These are phyloP conservation scores for Theocolax elegans DNA, from an alignment of 1,140 invertebrate genomes.

Conservation along the genomic window DNA sequence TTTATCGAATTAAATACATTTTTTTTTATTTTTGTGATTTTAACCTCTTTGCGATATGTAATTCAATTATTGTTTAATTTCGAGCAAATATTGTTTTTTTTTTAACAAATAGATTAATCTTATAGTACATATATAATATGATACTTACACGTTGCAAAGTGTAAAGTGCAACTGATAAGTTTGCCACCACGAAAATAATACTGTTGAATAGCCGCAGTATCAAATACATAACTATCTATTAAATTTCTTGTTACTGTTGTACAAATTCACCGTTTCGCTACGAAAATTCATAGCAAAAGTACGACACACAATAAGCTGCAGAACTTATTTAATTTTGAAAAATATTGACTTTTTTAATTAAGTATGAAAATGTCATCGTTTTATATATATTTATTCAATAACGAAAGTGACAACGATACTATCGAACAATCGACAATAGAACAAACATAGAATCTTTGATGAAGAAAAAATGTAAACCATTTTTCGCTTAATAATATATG, in stretches of 20 bases:
- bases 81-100: not conserved
- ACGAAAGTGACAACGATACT: not conserved
- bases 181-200: constrained; percentile 48
- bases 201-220: constrained; percentile 51
- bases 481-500: too few species aligned
- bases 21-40: not conserved
- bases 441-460: too few species aligned
- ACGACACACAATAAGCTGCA: not conserved
- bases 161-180: constrained; percentile 49
- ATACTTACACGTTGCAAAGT: constrained; percentile 52
- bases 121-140: too few species aligned
- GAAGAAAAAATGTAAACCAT: too few species aligned
- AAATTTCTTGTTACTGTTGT: constrained; percentile 2
- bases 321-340: constrained; percentile 18
- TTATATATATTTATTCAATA: not conserved
- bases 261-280: constrained; percentile 2
- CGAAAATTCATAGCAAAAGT: constrained; percentile 32
- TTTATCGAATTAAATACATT: too few species aligned
- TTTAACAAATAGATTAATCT: too few species aligned
- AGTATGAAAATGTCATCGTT: constrained; percentile 30
- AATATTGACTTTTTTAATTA: constrained; percentile 13
- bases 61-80: not conserved
- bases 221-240: constrained; percentile 46
- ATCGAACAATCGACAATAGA: constrained; percentile 28
- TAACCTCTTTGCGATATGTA: not conserved